Percentiles rank a stretch among this genome's conserved stretches.
Conservation (phyloP, 2,113 vertebrate species). For the Pterocles orientalis region DNA sequence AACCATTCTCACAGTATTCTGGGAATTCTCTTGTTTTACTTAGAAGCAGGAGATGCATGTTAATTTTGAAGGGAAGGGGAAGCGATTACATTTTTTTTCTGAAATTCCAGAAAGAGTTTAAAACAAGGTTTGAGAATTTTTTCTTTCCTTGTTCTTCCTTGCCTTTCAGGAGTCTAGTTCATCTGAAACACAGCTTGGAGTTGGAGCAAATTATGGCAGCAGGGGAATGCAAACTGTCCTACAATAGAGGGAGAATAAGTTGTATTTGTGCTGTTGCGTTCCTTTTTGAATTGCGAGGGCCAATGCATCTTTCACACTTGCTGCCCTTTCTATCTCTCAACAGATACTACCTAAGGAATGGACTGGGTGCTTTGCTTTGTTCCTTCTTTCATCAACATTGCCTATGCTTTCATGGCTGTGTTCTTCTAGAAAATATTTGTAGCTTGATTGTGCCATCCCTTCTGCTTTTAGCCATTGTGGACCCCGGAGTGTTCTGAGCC, state of each 20-base stretch:
- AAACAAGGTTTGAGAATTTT: background rate
- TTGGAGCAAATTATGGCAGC: background rate
- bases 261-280: background rate
- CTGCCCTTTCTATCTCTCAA: background rate
- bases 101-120: background rate
- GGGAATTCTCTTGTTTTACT: conserved; percentile 32
- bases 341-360: background rate
- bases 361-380: background rate
- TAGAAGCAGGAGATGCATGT: background rate
- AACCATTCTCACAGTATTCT: background rate
- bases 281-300: background rate
- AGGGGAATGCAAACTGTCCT: background rate
- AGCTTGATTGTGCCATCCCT: background rate
- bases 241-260: background rate
- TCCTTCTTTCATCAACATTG: background rate
- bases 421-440: background rate
- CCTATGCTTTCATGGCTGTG: background rate
- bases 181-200: background rate
- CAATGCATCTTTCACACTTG: background rate
- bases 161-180: background rate
- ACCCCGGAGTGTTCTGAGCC: background rate
- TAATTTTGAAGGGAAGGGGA: background rate
- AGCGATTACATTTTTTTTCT: background rate
- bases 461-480: background rate
- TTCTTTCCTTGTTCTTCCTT: background rate